Evolutionary conservation across 2,888 invertebrate species (phyloP).

Genomic region (Andrena fulva): DNA sequence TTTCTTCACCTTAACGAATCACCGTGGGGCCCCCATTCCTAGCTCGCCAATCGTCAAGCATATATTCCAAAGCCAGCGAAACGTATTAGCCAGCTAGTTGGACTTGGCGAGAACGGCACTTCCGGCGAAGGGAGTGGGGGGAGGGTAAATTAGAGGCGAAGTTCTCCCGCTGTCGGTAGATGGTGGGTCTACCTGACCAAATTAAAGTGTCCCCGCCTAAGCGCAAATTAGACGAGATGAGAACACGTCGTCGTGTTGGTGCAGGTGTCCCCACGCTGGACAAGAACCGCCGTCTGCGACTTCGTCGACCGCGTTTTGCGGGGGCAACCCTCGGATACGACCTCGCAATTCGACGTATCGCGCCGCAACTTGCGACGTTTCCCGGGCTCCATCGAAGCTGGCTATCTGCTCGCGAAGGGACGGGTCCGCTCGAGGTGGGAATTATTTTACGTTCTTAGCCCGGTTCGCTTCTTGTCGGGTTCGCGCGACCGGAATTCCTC

Average conservation of each 20-base stretch:
- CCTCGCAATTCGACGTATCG: slow-evolving; percentile 28
- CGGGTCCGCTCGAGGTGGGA: not conserved
- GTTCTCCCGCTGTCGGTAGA: slow-evolving; percentile 50
- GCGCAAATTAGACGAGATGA: slow-evolving; percentile 72
- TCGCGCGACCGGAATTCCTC: slow-evolving; percentile 16
- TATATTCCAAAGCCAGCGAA: slow-evolving; percentile 11
- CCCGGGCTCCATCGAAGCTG: slow-evolving; percentile 10
- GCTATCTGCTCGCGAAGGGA: not conserved
- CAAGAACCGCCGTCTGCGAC: slow-evolving; percentile 49
- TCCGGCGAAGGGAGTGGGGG: slow-evolving; percentile 33
- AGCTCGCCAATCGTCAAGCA: slow-evolving; percentile 16
- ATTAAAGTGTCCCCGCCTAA: slow-evolving; percentile 68
- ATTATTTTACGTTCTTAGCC: slow-evolving; percentile 31
- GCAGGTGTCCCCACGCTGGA: slow-evolving; percentile 50
- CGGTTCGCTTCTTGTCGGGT: slow-evolving; percentile 16
- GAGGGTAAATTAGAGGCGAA: slow-evolving; percentile 71
- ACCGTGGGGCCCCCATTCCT: not conserved
- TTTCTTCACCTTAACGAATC: not conserved
- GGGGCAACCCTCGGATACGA: not conserved
- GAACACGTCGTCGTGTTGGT: slow-evolving; percentile 46
- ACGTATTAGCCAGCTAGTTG: slow-evolving; percentile 64
- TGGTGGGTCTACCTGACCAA: slow-evolving; percentile 66
- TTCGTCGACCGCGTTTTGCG: slow-evolving; percentile 31
- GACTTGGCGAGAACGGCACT: slow-evolving; percentile 55
- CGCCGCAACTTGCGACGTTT: slow-evolving; percentile 18